Percentiles rank a stretch among this genome's conserved stretches.
These are phyloP conservation scores for Dorcus hopei DNA, from an alignment of 2,888 invertebrate genomes.

Conservation along the genomic window DNA sequence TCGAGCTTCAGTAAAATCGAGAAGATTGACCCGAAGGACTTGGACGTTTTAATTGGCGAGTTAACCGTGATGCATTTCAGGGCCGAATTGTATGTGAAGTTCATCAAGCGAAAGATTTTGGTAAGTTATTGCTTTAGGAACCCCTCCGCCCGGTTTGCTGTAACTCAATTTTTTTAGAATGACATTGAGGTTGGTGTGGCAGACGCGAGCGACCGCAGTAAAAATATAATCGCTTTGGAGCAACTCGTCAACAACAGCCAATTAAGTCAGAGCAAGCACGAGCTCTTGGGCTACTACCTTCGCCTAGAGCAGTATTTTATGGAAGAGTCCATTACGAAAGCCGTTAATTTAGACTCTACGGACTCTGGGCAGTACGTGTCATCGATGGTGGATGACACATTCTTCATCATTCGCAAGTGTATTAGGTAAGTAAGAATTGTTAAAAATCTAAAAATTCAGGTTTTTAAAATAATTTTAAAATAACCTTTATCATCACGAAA, in stretches of 20 bases:
- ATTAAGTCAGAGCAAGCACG: conserved; percentile 74
- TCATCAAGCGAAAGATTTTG: conserved; percentile 73
- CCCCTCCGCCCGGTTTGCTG: background rate
- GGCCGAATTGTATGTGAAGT: conserved; percentile 86
- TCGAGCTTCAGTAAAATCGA: conserved; percentile 51
- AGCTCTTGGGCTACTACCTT: conserved; percentile 83
- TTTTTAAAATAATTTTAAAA: too few relatives aligned
- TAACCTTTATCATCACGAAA: too few relatives aligned
- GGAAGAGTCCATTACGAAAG: conserved; percentile 92
- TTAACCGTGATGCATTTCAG: conserved; percentile 88
- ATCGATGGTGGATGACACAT: conserved; percentile 95
- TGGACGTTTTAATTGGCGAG: conserved; percentile 86
- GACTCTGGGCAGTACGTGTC: conserved; percentile 76
- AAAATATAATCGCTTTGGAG: conserved; percentile 57
- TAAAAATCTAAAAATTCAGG: too few relatives aligned
- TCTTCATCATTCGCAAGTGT: conserved; percentile 94
- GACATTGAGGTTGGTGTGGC: conserved; percentile 62
- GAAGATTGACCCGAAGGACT: conserved; percentile 73
- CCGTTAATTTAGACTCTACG: conserved; percentile 73
- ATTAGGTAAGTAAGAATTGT: conserved; percentile 60
- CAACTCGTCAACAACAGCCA: conserved; percentile 68
- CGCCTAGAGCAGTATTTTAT: conserved; percentile 92
- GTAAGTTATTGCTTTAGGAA: conserved; percentile 48
- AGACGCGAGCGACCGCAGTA: conserved; percentile 51
- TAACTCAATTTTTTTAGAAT: conserved; percentile 47